These are phyloP conservation scores for Cottus gobio DNA, from an alignment of 2,113 vertebrate species.

Conservation along the genomic window DNA sequence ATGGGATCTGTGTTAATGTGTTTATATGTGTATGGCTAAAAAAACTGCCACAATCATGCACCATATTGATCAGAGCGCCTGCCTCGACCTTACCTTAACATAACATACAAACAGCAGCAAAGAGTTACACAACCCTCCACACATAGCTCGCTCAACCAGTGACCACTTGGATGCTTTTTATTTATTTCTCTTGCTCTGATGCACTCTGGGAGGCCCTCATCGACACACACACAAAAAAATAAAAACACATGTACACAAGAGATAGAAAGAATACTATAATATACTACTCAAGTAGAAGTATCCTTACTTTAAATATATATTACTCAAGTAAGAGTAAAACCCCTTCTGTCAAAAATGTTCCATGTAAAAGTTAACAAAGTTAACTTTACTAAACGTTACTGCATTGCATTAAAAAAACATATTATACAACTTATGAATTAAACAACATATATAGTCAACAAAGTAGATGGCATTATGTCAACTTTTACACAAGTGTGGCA, in stretches of 20 bases:
- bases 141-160: constrained; percentile 42
- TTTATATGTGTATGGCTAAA: constrained; percentile 14
- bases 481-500: background rate
- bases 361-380: no score
- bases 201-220: background rate
- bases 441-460: no score
- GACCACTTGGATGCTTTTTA: no score
- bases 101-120: constrained; percentile 67
- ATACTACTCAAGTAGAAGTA: background rate
- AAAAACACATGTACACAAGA: background rate
- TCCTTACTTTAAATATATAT: background rate
- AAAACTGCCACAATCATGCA: constrained; percentile 48
- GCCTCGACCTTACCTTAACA: constrained; percentile 68
- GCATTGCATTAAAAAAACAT: no score
- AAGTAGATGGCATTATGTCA: no score
- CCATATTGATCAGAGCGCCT: constrained; percentile 67
- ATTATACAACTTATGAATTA: no score
- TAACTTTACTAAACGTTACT: no score
- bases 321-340: background rate
- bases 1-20: background rate
- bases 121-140: constrained; percentile 59
- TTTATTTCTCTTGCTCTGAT: constrained; percentile 1
- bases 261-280: background rate
- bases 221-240: background rate
- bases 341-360: no score